Evolutionary conservation across 2,113 vertebrate species (phyloP).

Genomic region (Pluvianellus socialis): DNA sequence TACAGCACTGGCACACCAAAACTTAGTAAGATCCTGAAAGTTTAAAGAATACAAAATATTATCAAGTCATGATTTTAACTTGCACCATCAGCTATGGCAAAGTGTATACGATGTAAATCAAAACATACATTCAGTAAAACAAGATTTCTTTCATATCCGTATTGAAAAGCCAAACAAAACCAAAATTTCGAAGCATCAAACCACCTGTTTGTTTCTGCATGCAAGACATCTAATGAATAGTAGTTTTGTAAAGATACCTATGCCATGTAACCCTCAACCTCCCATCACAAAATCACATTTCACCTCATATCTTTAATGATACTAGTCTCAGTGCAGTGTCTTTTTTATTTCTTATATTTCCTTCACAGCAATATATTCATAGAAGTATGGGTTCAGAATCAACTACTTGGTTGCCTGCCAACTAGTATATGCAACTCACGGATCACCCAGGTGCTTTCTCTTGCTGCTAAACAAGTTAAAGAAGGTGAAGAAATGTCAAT

Average conservation of each 20-base stretch:
- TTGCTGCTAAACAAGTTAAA: neutral
- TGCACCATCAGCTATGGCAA: neutral
- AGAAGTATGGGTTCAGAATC: neutral
- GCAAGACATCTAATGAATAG: neutral
- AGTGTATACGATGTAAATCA: neutral
- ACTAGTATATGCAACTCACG: neutral
- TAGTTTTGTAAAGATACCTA: neutral
- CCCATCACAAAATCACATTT: neutral
- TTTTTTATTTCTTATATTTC: neutral
- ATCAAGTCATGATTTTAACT: neutral
- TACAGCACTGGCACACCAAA: neutral
- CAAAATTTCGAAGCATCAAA: neutral
- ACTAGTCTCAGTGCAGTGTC: neutral
- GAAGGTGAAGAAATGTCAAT: neutral
- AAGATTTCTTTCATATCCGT: neutral
- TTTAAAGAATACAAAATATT: neutral
- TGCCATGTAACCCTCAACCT: neutral
- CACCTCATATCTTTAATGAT: neutral
- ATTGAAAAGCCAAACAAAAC: neutral
- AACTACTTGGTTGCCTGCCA: neutral
- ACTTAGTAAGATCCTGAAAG: neutral
- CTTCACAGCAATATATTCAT: neutral
- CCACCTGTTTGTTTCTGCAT: neutral
- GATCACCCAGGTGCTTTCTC: neutral
- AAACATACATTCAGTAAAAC: neutral